Base-by-base conservation (phyloP, 2,797 vertebrate genomes). In the Borostomias antarcticus region DNA sequence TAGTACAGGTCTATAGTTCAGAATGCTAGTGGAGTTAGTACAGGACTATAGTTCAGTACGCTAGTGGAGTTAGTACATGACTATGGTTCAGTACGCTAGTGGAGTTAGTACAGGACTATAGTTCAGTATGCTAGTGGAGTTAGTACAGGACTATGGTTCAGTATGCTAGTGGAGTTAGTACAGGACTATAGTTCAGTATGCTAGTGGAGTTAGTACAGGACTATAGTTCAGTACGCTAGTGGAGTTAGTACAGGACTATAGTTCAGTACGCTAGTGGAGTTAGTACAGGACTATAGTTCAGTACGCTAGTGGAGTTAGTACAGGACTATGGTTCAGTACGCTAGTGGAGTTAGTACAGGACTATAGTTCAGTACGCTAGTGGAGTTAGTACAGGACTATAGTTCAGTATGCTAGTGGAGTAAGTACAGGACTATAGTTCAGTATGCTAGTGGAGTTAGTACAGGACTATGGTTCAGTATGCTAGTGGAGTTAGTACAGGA, bases 21-120 rank as follows among this genome's bases (percentile, higher is more conserved):
- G 50, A 23, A 10, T 1, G 8, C 1, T 1, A 13, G 50, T 25
- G 2, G 23, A 23, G 21, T 5, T 48, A 9, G 11, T 19, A 11
- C 0, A 61, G 26, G 83, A 97, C 97, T n/a, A n/a, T 4, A 45
- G 40, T 45, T 45, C n/a, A 4, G 40, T 45, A 45, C n/a, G n/a
- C 13, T 1, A 2, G 4, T 45, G 15, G 40, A 5, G 17, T n/a
- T 5, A 43, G 13, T 43, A 43, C 15, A 43, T 11, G 11, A 11
- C 9, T 40, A 40, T 0, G 37, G 37, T 3, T 40, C 17, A 40
- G 37, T 40, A 40, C 37, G 17, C 5, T 10, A 40, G 37, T 40
- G n/a, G 1, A 40, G 37, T 40, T 40, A n/a, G n/a, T n/a, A 40
- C 37, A 40, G 37, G 9, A 10, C 11, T 40, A 4, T 17, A 15